A percentile compares a stretch with the other conserved stretches of the same genome.
These are phyloP conservation scores for Thymelicus sylvestris DNA, from an alignment of 2,888 invertebrate species.

Conservation along the genomic window DNA sequence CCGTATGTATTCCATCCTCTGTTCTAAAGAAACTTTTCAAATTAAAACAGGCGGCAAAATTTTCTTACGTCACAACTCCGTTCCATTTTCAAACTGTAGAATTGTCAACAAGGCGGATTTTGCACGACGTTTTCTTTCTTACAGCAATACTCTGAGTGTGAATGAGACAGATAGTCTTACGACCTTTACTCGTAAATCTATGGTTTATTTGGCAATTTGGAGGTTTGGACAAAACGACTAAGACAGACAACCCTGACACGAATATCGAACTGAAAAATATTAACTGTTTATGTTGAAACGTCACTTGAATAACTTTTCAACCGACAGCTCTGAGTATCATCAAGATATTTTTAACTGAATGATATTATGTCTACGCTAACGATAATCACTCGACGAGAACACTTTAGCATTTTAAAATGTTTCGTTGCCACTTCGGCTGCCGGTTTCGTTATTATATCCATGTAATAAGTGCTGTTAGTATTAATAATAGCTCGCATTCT, in stretches of 20 bases:
- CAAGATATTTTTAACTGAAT: conserved; percentile 38
- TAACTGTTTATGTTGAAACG: conserved; percentile 39
- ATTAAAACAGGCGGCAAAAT: too few relatives aligned
- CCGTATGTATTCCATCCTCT: too few relatives aligned
- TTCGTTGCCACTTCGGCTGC: conserved; percentile 31
- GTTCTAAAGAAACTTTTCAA: too few relatives aligned
- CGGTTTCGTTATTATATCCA: conserved; percentile 31
- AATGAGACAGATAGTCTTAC: not conserved
- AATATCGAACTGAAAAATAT: conserved; percentile 40
- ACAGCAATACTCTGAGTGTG: not conserved
- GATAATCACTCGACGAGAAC: conserved; percentile 35
- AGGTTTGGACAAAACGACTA: conserved; percentile 34
- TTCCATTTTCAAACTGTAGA: too few relatives aligned
- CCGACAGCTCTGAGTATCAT: conserved; percentile 33
- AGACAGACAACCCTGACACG: conserved; percentile 37
- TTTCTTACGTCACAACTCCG: too few relatives aligned
- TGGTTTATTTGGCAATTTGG: conserved; percentile 16
- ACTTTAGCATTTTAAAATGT: conserved; percentile 28
- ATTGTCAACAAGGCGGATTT: not conserved
- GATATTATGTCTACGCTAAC: conserved; percentile 37
- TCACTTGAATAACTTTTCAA: conserved; percentile 39
- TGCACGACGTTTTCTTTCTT: not conserved
- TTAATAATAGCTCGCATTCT: conserved; percentile 23
- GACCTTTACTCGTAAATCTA: not conserved
- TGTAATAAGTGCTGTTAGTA: conserved; percentile 28